Conservation (phyloP, 2,888 invertebrate species). For the Punctoribates punctum region DNA sequence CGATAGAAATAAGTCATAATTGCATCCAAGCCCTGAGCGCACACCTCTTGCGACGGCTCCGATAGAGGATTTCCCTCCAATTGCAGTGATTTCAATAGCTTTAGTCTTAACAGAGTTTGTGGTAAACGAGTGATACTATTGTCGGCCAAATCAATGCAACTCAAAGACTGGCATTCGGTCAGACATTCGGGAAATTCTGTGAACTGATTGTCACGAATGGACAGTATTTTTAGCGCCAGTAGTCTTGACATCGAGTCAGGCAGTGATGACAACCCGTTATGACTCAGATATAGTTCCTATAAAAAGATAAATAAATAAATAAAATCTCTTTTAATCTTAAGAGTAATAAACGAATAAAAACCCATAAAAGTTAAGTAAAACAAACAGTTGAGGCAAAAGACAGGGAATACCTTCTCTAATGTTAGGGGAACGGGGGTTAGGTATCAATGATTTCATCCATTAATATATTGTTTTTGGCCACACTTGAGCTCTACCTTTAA, state of each 20-base stretch:
- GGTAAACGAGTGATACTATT: neutral
- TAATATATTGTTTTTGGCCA: neutral
- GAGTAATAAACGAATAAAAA: neutral
- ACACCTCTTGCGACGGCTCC: neutral
- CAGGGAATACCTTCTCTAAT: too few relatives aligned
- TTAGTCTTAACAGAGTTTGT: neutral
- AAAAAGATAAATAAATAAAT: neutral
- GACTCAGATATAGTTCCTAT: constrained; percentile 32
- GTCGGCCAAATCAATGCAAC: constrained; percentile 22
- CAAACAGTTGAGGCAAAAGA: neutral
- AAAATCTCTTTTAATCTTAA: neutral
- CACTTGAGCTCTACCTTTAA: neutral
- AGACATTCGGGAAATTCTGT: neutral
- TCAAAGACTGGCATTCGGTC: neutral
- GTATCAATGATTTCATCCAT: neutral
- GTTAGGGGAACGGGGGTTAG: too few relatives aligned
- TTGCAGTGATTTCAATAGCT: constrained; percentile 4
- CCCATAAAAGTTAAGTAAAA: neutral
- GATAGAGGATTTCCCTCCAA: constrained; percentile 13
- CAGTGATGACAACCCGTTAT: neutral
- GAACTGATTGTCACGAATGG: constrained; percentile 19
- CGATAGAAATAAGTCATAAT: neutral
- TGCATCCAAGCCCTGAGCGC: neutral
- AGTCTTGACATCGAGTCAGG: neutral
- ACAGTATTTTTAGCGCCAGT: neutral